Evolutionary conservation across 2,888 invertebrate species (phyloP).

Genomic region (Abscondita cerata): DNA sequence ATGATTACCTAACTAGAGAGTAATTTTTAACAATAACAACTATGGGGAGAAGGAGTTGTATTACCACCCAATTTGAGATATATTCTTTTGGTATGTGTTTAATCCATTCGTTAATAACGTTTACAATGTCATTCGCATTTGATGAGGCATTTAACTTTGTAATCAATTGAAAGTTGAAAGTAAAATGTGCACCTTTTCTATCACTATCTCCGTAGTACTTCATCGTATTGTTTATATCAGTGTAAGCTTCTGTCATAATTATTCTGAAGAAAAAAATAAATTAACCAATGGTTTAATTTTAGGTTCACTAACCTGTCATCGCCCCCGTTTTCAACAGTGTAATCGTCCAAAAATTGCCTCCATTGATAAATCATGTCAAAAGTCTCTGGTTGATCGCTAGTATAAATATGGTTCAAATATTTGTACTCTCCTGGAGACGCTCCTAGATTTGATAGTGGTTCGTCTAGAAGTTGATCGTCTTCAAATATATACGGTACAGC

Average conservation of each 20-base stretch:
- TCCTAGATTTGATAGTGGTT: slow-evolving; percentile 51
- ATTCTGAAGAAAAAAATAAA: slow-evolving; percentile 58
- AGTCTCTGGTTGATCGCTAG: slow-evolving; percentile 64
- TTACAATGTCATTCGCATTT: slow-evolving; percentile 67
- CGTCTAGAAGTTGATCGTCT: slow-evolving; percentile 53
- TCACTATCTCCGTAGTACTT: slow-evolving; percentile 68
- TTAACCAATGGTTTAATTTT: not conserved
- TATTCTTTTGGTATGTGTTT: slow-evolving; percentile 67
- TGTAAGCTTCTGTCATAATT: slow-evolving; percentile 80
- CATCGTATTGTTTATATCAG: slow-evolving; percentile 65
- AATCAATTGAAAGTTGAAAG: slow-evolving; percentile 81
- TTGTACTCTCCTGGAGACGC: slow-evolving; percentile 58
- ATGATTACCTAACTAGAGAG: slow-evolving; percentile 73
- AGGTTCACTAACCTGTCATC: slow-evolving; percentile 50
- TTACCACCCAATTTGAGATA: slow-evolving; percentile 74
- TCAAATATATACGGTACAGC: slow-evolving; percentile 68
- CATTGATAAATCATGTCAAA: slow-evolving; percentile 72
- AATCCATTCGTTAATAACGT: slow-evolving; percentile 70
- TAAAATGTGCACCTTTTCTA: slow-evolving; percentile 71
- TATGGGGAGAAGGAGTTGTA: too few relatives aligned
- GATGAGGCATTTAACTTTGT: slow-evolving; percentile 65
- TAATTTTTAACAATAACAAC: too few relatives aligned
- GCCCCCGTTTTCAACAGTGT: slow-evolving; percentile 53
- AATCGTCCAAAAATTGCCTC: slow-evolving; percentile 68
- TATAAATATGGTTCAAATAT: slow-evolving; percentile 69